These are phyloP conservation scores for Echiichthys vipera DNA, from an alignment of 2,797 vertebrate species.

Conservation along the genomic window DNA sequence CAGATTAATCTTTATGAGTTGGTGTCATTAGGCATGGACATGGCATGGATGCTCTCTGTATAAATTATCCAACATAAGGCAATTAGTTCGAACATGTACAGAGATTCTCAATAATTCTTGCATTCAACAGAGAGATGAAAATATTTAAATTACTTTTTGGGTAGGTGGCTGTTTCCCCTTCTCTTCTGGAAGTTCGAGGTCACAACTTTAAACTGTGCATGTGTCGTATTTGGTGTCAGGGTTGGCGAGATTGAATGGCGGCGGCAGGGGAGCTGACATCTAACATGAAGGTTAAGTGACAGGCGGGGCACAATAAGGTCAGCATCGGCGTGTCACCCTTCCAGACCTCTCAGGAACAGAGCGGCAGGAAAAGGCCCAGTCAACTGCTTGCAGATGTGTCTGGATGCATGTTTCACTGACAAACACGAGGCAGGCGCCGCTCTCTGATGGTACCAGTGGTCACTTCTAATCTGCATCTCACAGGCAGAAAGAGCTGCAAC, in stretches of 20 bases:
- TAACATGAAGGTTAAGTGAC: constrained; percentile 86
- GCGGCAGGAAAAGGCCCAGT: constrained; percentile 80
- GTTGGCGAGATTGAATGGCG: constrained; percentile 64
- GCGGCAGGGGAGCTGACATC: constrained; percentile 80
- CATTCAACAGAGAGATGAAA: neutral
- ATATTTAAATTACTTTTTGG: constrained; percentile 18
- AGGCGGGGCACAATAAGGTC: constrained; percentile 84
- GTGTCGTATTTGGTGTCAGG: constrained; percentile 69
- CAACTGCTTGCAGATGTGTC: constrained; percentile 89
- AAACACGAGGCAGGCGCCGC: constrained; percentile 82
- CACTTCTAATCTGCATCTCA: constrained; percentile 85
- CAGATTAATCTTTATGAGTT: constrained; percentile 44
- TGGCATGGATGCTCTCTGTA: too few species aligned
- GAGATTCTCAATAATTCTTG: neutral
- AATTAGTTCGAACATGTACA: constrained; percentile 8
- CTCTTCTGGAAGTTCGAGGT: constrained; percentile 66
- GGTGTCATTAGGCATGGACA: constrained; percentile 9
- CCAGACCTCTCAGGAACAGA: constrained; percentile 82
- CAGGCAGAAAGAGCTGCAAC: constrained; percentile 62
- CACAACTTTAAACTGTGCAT: constrained; percentile 69
- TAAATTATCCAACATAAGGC: constrained; percentile 7
- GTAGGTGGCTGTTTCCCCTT: constrained; percentile 41
- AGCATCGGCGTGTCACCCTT: constrained; percentile 80
- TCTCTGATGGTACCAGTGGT: constrained; percentile 82
- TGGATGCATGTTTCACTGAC: constrained; percentile 80